Percentiles rank a stretch among this genome's conserved stretches.
Conservation (phyloP, 2,797 vertebrate genomes). For the Vireo griseus region DNA sequence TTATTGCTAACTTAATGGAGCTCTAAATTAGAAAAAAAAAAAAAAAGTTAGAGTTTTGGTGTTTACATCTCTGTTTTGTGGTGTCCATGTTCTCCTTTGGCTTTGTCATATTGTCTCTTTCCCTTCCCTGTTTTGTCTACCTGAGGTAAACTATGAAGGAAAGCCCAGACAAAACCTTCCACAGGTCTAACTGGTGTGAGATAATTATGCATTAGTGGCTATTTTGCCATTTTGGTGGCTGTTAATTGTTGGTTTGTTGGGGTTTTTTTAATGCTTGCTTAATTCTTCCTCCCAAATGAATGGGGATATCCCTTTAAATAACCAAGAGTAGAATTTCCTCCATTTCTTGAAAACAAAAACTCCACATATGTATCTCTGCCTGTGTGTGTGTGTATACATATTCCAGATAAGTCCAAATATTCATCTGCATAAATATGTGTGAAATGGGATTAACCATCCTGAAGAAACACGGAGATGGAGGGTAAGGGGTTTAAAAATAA, state of each 20-base stretch:
- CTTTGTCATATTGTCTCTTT: not conserved
- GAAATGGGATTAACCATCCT: not conserved
- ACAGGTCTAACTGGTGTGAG: accelerated
- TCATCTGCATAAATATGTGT: not conserved
- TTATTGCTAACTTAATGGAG: conserved; percentile 1
- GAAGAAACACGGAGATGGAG: not conserved
- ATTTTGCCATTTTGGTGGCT: not conserved
- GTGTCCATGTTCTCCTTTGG: not conserved
- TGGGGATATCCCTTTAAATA: not conserved
- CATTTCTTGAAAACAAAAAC: not conserved
- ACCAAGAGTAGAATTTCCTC: not conserved
- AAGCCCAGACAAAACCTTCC: not conserved
- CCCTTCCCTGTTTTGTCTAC: not conserved
- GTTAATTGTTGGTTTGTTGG: not conserved
- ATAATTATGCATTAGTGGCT: not conserved
- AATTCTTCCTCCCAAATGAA: not conserved
- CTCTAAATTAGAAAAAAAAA: not conserved
- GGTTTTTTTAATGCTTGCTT: not conserved
- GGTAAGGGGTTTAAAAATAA: not conserved
- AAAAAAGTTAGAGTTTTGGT: not conserved
- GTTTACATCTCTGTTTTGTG: not conserved
- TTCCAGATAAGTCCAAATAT: not conserved
- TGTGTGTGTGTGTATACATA: not conserved
- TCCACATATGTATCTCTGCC: accelerated
- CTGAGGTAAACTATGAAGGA: not conserved